Evolutionary conservation across 2,888 invertebrate species (phyloP).

Genomic region (Tortricodes alternella): DNA sequence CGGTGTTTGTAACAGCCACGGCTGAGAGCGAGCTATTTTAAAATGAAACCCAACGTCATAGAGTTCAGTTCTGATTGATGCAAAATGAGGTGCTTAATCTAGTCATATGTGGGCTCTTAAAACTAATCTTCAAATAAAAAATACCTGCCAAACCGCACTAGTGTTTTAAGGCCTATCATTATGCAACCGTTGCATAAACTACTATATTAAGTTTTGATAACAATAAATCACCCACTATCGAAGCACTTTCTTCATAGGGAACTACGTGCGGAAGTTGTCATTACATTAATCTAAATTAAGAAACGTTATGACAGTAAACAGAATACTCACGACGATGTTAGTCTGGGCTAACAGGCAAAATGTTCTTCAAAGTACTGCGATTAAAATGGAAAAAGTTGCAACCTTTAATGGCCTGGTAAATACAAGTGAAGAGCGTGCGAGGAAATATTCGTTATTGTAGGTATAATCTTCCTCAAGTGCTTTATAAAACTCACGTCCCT

Average conservation of each 20-base stretch:
- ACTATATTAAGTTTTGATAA: no score
- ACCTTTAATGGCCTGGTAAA: background rate
- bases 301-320: background rate
- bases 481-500: slow-evolving; percentile 48
- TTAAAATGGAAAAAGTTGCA: background rate
- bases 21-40: no score
- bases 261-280: background rate
- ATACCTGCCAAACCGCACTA: no score
- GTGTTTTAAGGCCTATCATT: no score
- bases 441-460: slow-evolving; percentile 30
- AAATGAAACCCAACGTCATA: no score
- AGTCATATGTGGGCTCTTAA: no score
- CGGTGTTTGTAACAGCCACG: no score
- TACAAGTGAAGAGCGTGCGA: background rate
- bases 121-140: no score
- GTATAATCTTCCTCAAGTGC: slow-evolving; percentile 47
- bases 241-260: background rate
- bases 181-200: no score
- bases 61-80: no score
- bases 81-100: no score
- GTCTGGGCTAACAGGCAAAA: background rate
- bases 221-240: no score
- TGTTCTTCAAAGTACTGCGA: background rate
- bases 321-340: background rate
- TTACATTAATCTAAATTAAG: background rate